Percentiles rank a stretch among this genome's conserved stretches.
Evolutionary conservation across 2,113 vertebrate genomes (phyloP).

Genomic region (Papio anubis): DNA sequence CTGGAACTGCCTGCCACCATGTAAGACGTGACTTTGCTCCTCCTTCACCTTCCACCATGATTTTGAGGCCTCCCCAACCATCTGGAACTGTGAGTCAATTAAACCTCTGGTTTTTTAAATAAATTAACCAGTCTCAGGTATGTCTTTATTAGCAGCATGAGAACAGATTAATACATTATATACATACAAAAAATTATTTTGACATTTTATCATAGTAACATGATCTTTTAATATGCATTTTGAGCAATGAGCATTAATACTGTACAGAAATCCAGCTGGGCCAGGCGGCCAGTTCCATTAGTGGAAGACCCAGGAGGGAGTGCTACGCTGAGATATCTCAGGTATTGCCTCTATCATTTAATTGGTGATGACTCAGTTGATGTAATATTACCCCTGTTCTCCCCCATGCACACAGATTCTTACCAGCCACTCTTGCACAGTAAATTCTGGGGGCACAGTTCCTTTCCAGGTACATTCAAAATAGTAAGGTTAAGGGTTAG

Average conservation of each 20-base stretch:
- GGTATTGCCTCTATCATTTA: fast-evolving
- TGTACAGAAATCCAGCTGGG: neutral
- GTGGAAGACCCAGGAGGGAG: neutral
- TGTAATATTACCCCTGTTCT: neutral
- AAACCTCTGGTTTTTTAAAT: no score
- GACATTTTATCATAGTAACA: constrained; percentile 75
- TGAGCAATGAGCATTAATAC: neutral
- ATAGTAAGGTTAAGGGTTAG: no score
- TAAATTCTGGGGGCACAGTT: neutral
- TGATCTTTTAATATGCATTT: constrained; percentile 14
- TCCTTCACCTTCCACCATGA: no score
- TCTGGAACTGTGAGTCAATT: no score
- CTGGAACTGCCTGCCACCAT: no score
- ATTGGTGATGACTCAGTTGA: neutral
- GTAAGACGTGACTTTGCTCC: no score
- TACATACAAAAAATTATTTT: constrained; percentile 53
- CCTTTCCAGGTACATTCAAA: neutral
- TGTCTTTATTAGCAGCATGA: no score
- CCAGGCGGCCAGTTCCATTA: fast-evolving
- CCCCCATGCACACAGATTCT: no score
- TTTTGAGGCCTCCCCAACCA: no score
- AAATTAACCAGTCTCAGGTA: no score
- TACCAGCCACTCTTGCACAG: neutral
- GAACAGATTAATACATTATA: no score
- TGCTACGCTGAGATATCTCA: fast-evolving